Evolutionary conservation across 1,140 invertebrate genomes (phyloP).

Genomic region (Hyles euphorbiae): DNA sequence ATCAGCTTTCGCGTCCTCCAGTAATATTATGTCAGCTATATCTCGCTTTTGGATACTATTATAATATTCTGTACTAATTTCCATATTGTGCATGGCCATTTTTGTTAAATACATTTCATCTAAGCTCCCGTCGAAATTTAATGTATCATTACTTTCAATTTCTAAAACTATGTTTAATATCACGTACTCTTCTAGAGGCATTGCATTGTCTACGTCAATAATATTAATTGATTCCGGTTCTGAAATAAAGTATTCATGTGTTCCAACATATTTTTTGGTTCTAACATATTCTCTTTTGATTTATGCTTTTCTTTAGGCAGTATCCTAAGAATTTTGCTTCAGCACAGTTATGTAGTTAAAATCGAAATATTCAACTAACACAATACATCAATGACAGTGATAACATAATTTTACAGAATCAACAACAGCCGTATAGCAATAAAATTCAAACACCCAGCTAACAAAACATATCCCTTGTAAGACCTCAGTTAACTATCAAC

Average conservation of each 20-base stretch:
- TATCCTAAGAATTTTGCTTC: too few species aligned
- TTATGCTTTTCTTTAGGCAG: too few species aligned
- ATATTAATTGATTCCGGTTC: slow-evolving; percentile 33
- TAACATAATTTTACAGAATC: too few species aligned
- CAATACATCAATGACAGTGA: too few species aligned
- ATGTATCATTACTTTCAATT: slow-evolving; percentile 43
- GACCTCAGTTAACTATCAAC: too few species aligned
- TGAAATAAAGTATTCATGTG: slow-evolving; percentile 26
- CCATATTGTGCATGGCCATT: slow-evolving; percentile 32
- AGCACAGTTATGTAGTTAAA: too few species aligned
- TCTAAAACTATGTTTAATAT: slow-evolving; percentile 46
- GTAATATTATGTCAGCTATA: slow-evolving; percentile 19
- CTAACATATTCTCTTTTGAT: too few species aligned
- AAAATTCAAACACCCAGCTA: too few species aligned
- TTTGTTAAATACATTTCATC: slow-evolving; percentile 58
- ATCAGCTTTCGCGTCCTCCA: slow-evolving; percentile 14
- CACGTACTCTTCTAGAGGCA: slow-evolving; percentile 40
- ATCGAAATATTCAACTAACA: too few species aligned
- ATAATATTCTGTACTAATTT: slow-evolving; percentile 22
- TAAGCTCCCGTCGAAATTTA: slow-evolving; percentile 42
- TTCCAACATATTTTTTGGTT: too few species aligned
- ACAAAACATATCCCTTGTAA: too few species aligned
- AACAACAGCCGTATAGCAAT: too few species aligned
- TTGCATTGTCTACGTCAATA: slow-evolving; percentile 27
- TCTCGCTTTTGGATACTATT: slow-evolving; percentile 37